A percentile compares a stretch with the other conserved stretches of the same genome.
Evolutionary conservation across 2,113 vertebrate genomes (phyloP).

Genomic region (Strix aluco): DNA sequence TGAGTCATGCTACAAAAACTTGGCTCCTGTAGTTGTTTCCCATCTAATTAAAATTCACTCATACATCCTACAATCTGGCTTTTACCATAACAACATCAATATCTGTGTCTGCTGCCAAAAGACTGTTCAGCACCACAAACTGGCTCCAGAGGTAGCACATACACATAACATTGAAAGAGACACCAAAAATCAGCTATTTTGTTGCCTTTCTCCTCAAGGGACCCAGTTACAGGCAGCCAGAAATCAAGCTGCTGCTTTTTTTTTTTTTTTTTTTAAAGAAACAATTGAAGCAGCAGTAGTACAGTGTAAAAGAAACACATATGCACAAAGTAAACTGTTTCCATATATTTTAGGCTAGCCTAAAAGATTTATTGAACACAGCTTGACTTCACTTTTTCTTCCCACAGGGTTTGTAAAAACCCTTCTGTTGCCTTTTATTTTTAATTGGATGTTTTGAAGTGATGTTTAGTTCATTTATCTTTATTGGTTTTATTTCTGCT

Average conservation of each 20-base stretch:
- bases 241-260: not conserved
- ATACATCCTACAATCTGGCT: slow-evolving; percentile 45
- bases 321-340: not conserved
- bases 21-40: slow-evolving; percentile 53
- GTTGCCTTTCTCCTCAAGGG: not conserved
- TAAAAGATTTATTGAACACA: not conserved
- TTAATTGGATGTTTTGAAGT: slow-evolving; percentile 1
- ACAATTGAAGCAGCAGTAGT: not conserved
- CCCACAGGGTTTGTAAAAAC: not conserved
- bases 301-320: not conserved
- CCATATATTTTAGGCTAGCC: not conserved
- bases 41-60: slow-evolving; percentile 60
- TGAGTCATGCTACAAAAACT: slow-evolving; percentile 58
- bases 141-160: not conserved
- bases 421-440: not conserved
- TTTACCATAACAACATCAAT: slow-evolving; percentile 21
- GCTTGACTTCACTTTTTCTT: not conserved
- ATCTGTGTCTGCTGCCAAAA: not conserved
- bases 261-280: not conserved
- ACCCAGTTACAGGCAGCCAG: not conserved
- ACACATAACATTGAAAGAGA: not conserved
- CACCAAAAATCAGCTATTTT: not conserved
- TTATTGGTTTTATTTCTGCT: not conserved
- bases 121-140: slow-evolving; percentile 5
- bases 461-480: not conserved